A percentile compares a stretch with the other conserved stretches of the same genome.
phyloP scores from a whole-genome alignment of 2,113 vertebrate genomes.

The Miniopterus natalensis region DNA sequence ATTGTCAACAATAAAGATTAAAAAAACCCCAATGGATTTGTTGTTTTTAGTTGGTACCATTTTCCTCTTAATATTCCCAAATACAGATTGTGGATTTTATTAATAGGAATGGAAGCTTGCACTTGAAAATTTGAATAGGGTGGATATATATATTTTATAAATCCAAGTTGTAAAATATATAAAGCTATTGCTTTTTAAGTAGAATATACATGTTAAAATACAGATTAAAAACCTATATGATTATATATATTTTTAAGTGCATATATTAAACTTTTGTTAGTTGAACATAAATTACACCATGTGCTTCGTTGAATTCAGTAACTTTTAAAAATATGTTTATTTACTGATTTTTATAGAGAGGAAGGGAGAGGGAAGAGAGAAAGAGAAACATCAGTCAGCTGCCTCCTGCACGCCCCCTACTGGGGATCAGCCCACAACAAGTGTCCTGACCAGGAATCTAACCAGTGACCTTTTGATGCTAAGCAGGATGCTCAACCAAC shows the following conservation, averaged over 20 bases:
- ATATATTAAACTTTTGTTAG: slow-evolving; percentile 78
- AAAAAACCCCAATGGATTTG: slow-evolving; percentile 40
- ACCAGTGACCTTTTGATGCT: too few relatives aligned
- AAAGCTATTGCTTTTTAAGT: slow-evolving; percentile 79
- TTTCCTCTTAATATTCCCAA: slow-evolving; percentile 62
- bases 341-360: too few relatives aligned
- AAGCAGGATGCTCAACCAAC: too few relatives aligned
- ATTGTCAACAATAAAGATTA: too few relatives aligned
- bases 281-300: slow-evolving; percentile 75
- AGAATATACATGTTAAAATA: slow-evolving; percentile 76
- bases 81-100: slow-evolving; percentile 63
- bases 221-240: slow-evolving; percentile 62
- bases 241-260: slow-evolving; percentile 82
- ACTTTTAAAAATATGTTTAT: slow-evolving; percentile 45
- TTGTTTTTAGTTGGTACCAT: slow-evolving; percentile 66
- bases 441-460: too few relatives aligned
- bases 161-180: slow-evolving; percentile 77
- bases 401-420: too few relatives aligned
- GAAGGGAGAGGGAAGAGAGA: too few relatives aligned
- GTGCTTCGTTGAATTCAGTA: slow-evolving; percentile 76
- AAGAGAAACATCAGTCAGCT: too few relatives aligned
- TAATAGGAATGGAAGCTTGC: slow-evolving; percentile 65
- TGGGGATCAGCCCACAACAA: too few relatives aligned
- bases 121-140: slow-evolving; percentile 65
- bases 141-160: slow-evolving; percentile 79